Base-by-base conservation (phyloP, 2,888 invertebrate genomes). In the Amiota minor region DNA sequence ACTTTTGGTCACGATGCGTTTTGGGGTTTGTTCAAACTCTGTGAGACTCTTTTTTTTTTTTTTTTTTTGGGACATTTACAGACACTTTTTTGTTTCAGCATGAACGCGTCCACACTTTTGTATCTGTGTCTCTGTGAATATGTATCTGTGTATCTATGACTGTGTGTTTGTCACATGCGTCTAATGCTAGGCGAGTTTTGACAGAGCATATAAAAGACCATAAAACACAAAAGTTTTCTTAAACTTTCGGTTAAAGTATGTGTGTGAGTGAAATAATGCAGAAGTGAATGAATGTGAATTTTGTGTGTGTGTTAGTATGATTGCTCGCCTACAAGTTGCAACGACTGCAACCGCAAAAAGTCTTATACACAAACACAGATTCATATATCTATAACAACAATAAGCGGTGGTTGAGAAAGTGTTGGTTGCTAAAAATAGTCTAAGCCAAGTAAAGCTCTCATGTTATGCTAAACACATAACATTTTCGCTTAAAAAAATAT, bases 191-290 rank as follows among this genome's bases (percentile, higher is more conserved):
- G 62, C 62, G 82, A 85, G 85, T 86, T 84, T 84, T 86, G 84
- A 84, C 85, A 86, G 85, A 80, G 78, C 81, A 83, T 79, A 84
- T 84, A 84, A 84, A 86, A 84, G 82, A 84, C 84, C 84, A 86
- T 84, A 86, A 86, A 86, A 86, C 84, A 83, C 86, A 83, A 83
- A 85, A 59, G 80, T 84, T 83, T 83, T 83, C 76, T 79, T 74
- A 78, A 83, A 84, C 85, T 83, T 83, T 86, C 79, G 76, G 12
- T 49, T 18, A 18, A 8, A 61, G 49, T 56, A 56, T 56, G 59
- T 59, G 20, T 9, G 18, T n/a, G 53, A 9, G 9, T 3, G n/a
- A 9, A 10, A 16, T 18, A 46, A 61, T 49, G 46, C 45, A 35
- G 49, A 61, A 61, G 53, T 53, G 35, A 12, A 16, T 64, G n/a